Evolutionary conservation across 37 sponge, comb jelly and placozoan species (phyloP).

Genomic region (Theonella swinhoei): DNA sequence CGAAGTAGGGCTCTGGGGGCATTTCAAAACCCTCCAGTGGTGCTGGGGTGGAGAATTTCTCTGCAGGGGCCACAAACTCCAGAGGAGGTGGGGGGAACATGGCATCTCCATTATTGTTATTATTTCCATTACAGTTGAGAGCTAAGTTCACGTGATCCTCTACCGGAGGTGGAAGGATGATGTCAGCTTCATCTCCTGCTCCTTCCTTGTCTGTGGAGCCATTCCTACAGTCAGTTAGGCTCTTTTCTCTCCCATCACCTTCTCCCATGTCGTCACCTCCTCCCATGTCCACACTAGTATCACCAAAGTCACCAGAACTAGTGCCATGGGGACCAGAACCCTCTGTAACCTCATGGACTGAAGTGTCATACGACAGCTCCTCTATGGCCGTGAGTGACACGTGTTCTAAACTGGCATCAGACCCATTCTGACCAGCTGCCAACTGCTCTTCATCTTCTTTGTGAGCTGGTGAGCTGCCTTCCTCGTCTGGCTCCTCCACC

Average conservation of each 20-base stretch:
- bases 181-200: not conserved
- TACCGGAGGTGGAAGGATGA: not conserved
- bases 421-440: too few relatives aligned
- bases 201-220: not conserved
- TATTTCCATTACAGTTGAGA: conserved; percentile 4
- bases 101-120: conserved; percentile 4
- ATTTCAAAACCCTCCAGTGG: too few relatives aligned
- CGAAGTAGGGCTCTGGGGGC: too few relatives aligned
- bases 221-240: not conserved
- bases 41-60: not conserved
- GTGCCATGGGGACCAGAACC: not conserved
- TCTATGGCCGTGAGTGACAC: not conserved
- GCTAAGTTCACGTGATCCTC: not conserved
- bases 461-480: too few relatives aligned
- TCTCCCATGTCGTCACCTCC: not conserved
- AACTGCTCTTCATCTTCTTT: too few relatives aligned
- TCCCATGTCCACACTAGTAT: not conserved
- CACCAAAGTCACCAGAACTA: not conserved
- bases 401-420: too few relatives aligned
- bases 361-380: not conserved
- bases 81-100: not conserved
- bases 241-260: not conserved
- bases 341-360: not conserved
- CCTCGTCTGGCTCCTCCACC: not conserved
- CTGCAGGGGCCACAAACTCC: not conserved